phyloP scores from a whole-genome alignment of 2,888 invertebrate species.

The Myathropa florea region DNA sequence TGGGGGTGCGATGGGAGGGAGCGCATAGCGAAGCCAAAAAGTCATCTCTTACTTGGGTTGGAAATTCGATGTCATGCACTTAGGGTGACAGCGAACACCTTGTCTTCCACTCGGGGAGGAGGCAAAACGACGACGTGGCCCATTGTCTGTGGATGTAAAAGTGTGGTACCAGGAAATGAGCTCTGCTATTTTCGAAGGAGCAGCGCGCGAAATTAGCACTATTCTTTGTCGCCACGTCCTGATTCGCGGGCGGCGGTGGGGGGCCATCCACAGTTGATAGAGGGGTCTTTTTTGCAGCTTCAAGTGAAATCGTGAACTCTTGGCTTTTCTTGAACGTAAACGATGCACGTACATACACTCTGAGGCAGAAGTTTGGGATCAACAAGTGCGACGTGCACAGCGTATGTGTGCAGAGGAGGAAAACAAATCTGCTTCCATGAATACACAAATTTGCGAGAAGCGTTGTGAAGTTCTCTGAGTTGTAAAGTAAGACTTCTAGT shows the following conservation, averaged over 20 bases:
- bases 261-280: neutral
- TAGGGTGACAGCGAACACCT: slow-evolving; percentile 65
- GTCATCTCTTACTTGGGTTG: slow-evolving; percentile 60
- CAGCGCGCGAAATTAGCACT: slow-evolving; percentile 66
- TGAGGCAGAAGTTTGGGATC: neutral
- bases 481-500: too few relatives aligned
- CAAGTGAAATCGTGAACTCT: neutral
- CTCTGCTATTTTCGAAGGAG: slow-evolving; percentile 60
- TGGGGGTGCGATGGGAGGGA: neutral
- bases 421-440: neutral
- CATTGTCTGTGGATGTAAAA: slow-evolving; percentile 27
- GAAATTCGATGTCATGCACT: slow-evolving; percentile 65
- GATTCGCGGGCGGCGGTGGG: neutral
- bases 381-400: neutral
- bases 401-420: neutral
- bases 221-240: slow-evolving; percentile 26
- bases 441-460: too few relatives aligned
- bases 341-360: neutral
- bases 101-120: slow-evolving; percentile 56
- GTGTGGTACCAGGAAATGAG: slow-evolving; percentile 56
- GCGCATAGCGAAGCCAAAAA: slow-evolving; percentile 49
- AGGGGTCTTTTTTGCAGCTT: neutral
- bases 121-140: slow-evolving; percentile 45
- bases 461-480: neutral
- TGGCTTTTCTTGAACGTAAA: neutral